phyloP scores from a whole-genome alignment of 2,888 invertebrate species.

The Sipunculus nudus region DNA sequence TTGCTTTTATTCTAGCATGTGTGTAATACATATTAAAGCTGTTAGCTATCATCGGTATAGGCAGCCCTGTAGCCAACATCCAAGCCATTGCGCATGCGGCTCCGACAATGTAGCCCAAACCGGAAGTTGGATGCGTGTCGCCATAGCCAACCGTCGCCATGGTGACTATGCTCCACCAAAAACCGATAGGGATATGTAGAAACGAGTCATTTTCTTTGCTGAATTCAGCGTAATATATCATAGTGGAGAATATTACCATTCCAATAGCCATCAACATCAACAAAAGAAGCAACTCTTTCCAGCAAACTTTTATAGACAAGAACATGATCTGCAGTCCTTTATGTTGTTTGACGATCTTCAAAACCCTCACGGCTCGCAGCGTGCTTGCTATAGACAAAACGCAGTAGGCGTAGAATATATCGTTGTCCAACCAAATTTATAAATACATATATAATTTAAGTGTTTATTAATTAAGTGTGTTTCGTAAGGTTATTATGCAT shows the following conservation, averaged over 20 bases:
- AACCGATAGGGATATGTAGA: constrained; percentile 36
- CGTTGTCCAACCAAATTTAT: constrained; percentile 5
- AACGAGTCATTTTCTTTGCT: constrained; percentile 27
- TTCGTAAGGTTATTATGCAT: too few relatives aligned
- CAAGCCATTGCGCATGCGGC: constrained; percentile 48
- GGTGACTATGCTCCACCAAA: constrained; percentile 51
- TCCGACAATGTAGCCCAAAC: constrained; percentile 47
- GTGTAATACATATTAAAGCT: constrained; percentile 47
- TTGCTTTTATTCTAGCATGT: constrained; percentile 20
- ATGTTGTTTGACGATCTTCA: constrained; percentile 30
- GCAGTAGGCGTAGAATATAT: constrained; percentile 9
- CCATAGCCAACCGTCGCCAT: constrained; percentile 55
- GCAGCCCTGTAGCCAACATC: constrained; percentile 46
- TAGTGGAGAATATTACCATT: constrained; percentile 29
- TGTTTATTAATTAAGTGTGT: too few relatives aligned
- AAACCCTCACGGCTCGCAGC: constrained; percentile 23
- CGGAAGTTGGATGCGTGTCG: constrained; percentile 43
- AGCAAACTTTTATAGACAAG: constrained; percentile 23
- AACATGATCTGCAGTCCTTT: constrained; percentile 27
- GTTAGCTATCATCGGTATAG: constrained; percentile 52
- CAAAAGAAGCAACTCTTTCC: constrained; percentile 28
- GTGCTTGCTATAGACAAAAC: constrained; percentile 16
- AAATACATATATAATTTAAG: too few relatives aligned
- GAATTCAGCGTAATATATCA: constrained; percentile 30
- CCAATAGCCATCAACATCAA: constrained; percentile 29